Base-by-base conservation (phyloP, 2,888 invertebrate genomes). In the Spodoptera picta region DNA sequence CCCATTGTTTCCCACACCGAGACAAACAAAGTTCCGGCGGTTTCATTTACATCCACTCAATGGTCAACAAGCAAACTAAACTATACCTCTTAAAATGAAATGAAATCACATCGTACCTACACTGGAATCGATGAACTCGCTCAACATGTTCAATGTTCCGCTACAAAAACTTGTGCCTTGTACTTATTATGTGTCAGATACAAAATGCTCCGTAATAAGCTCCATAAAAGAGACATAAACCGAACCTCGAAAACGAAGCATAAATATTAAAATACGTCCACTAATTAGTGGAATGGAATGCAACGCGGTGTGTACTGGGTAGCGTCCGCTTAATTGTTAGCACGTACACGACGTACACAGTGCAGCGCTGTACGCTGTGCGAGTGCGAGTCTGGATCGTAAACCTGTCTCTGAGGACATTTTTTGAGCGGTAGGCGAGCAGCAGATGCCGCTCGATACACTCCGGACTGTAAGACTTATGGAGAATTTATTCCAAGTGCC, bases 21-120 rank as follows among this genome's bases (percentile, higher is more conserved):
- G 76, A 84, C 86, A 88, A 87, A 88, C 85, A 86, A 80, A 82
- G 79, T 84, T 79, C 84, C 80, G 71, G 79, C 82, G 82, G 87
- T 88, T 89, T 85, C 85, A 87, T 88, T 88, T 84, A 88, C 87
- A 87, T 84, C 83, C 81, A 82, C 86, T 83, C 81, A 82, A 77
- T 73, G 72, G 44, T 51, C 60, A 57, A 68, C 54, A 77, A 67
- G 44, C 74, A 75, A 75, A 80, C 65, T 76, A 77, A 82, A 83
- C 75, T 77, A 68, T 62, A 66, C 69, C 69, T 75, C 76, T 79
- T 79, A 79, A 73, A 80, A 82, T 81, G 71, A 74, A 73, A 73
- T 68, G 74, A 68, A 70, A 58, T 68, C 55, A 36, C 65, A 64
- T 69, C 59, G 68, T 73, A 77, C 75, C 77, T 71, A 48, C 68